Evolutionary conservation across 1,140 invertebrate species (phyloP), one percentile per base, ranked within the genome.

Genomic region (Goniozus legneri): DNA sequence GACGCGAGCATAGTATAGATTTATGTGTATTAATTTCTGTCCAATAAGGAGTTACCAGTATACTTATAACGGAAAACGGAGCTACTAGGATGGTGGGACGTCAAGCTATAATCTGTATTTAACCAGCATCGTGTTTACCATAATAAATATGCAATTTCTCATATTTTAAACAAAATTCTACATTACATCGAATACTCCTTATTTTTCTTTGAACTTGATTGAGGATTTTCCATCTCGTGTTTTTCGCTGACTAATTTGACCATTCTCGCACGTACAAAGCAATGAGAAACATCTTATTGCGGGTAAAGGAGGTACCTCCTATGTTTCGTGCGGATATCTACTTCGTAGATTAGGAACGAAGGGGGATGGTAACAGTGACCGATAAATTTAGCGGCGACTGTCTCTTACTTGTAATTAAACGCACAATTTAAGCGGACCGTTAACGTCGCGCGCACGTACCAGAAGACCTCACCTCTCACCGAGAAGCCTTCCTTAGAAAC

Each of bases 361-460:
- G 61, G 30, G 58, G 64, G 56, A 62, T 56, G 56, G 56, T 56
- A 70, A 70, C 69, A 66, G 61, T 71, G 67, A 69, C 69, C 69
- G 61, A 73, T 73, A 73, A 73, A 73, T 73, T 71, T 66, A 48
- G 43, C 50, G 52, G 61, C 58, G 45, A 68, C 56, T 71, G 67
- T 71, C 67, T 69, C 70, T 71, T 73, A 70, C 69, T 73, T 71
- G 70, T 73, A 73, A 73, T 73, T 73, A 73, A 73, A 73, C 65
- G 64, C 68, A 71, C 70, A 70, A 73, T 71, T 73, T 73, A 73
- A 70, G 67, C 67, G 60, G 60, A 56, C 58, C 63, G 62, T 71
- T 70, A 70, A 64, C 56, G 65, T 70, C 69, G 58, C 47, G 60
- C 62, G 56, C 57, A 50, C 57, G 57, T 67, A 69, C 56, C 52